phyloP scores from a whole-genome alignment of 1,140 invertebrate genomes.

The Drosophila setifemur region DNA sequence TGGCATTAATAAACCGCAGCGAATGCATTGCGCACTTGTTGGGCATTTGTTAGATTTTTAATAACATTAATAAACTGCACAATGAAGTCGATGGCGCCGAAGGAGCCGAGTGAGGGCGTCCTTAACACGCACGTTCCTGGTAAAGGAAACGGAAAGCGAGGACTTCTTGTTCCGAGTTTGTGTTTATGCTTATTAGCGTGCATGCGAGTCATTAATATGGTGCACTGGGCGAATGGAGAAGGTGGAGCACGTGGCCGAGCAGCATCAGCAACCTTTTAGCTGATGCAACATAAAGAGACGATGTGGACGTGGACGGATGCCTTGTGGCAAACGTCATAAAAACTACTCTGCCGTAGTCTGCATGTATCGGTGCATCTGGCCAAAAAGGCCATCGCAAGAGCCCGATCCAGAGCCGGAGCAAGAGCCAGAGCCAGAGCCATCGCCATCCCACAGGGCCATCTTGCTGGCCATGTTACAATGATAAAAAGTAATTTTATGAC shows the following conservation, averaged over 20 bases:
- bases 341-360: conserved; percentile 37
- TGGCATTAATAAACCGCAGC: conserved; percentile 58
- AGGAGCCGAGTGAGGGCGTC: conserved; percentile 4
- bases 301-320: conserved; percentile 67
- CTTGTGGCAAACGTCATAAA: conserved; percentile 69
- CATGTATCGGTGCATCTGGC: conserved; percentile 21
- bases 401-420: too few species aligned
- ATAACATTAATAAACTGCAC: conserved; percentile 79
- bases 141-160: neutral
- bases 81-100: conserved; percentile 68
- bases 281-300: conserved; percentile 57
- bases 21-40: conserved; percentile 37
- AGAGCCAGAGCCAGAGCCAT: too few species aligned
- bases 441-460: conserved; percentile 27
- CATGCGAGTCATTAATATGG: conserved; percentile 71
- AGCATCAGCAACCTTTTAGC: conserved; percentile 68
- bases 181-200: conserved; percentile 80
- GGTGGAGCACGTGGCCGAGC: neutral
- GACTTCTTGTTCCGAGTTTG: conserved; percentile 24
- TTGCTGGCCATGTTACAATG: conserved; percentile 74
- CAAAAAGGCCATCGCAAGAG: too few species aligned
- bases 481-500: conserved; percentile 81
- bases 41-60: conserved; percentile 76
- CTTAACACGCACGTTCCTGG: conserved; percentile 38
- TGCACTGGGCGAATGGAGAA: conserved; percentile 21